phyloP scores from a whole-genome alignment of 2,888 invertebrate genomes.

The Alsophila aescularia region DNA sequence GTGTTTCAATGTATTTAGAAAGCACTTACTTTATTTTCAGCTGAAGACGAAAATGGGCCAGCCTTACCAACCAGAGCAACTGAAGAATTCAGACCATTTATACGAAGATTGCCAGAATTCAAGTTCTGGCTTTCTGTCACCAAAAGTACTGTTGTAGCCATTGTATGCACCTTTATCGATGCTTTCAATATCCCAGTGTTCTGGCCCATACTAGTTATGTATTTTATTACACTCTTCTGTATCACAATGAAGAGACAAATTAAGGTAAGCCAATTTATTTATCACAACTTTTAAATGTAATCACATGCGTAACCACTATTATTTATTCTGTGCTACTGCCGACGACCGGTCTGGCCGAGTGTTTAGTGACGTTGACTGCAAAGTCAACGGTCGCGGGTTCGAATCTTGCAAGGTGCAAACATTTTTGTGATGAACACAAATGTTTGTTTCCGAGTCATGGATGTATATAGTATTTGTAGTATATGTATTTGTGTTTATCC shows the following conservation, averaged over 20 bases:
- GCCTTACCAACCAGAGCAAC: conserved; percentile 96
- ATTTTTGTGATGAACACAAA: no score
- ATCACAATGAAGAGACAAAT: conserved; percentile 99
- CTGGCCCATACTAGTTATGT: conserved; percentile 99
- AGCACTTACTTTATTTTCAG: conserved; percentile 30
- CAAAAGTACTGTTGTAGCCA: conserved; percentile 95
- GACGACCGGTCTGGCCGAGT: no score
- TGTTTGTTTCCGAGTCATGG: no score
- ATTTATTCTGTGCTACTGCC: no score
- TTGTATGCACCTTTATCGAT: conserved; percentile 98
- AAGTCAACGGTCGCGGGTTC: no score
- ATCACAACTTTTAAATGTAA: no score
- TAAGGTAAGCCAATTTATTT: conserved; percentile 87
- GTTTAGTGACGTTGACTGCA: no score
- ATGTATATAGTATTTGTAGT: no score
- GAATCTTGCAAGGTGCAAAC: no score
- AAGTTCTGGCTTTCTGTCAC: conserved; percentile 99
- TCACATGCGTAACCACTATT: no score
- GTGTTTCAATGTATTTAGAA: no score
- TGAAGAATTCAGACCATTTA: conserved; percentile 99
- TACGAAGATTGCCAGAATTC: conserved; percentile 98
- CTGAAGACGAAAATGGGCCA: conserved; percentile 92
- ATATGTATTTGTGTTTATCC: no score
- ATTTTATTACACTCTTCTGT: conserved; percentile 98
- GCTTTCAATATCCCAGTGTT: conserved; percentile 99